phyloP scores from a whole-genome alignment of 2,888 invertebrate genomes.

The Digitonthophagus gazella region DNA sequence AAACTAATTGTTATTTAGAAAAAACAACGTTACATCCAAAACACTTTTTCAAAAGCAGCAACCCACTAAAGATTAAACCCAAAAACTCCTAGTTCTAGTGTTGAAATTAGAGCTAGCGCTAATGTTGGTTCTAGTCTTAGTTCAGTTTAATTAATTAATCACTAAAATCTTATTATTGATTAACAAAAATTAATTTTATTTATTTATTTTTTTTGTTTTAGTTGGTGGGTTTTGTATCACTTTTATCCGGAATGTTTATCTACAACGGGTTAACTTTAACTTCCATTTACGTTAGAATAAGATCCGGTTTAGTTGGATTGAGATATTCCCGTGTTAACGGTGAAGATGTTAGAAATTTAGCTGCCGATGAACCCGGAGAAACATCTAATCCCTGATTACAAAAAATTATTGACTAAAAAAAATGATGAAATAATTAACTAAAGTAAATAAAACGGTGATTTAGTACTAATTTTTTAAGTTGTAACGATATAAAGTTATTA shows the following conservation, averaged over 20 bases:
- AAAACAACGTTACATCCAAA: not conserved
- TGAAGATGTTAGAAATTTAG: constrained; percentile 45
- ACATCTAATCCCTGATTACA: not conserved
- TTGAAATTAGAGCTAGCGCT: no score
- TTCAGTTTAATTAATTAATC: not conserved
- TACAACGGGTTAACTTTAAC: constrained; percentile 62
- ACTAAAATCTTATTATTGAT: not conserved
- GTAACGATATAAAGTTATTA: no score
- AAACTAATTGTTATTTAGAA: no score
- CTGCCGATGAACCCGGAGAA: constrained; percentile 39
- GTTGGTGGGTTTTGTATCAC: constrained; percentile 73
- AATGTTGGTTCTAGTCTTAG: no score
- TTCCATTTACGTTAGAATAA: constrained; percentile 37
- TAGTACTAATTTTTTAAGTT: no score
- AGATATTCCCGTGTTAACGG: constrained; percentile 40
- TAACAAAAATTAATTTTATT: not conserved
- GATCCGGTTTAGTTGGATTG: constrained; percentile 31
- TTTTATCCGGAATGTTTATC: constrained; percentile 77
- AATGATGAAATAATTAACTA: no score
- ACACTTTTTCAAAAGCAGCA: no score
- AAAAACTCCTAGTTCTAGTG: no score
- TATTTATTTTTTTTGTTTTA: constrained; percentile 45
- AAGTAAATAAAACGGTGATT: no score
- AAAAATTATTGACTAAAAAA: not conserved
- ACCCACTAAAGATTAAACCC: not conserved